These are phyloP conservation scores for Ctenicera cuprea DNA, from an alignment of 2,888 invertebrate genomes.

Conservation along the genomic window DNA sequence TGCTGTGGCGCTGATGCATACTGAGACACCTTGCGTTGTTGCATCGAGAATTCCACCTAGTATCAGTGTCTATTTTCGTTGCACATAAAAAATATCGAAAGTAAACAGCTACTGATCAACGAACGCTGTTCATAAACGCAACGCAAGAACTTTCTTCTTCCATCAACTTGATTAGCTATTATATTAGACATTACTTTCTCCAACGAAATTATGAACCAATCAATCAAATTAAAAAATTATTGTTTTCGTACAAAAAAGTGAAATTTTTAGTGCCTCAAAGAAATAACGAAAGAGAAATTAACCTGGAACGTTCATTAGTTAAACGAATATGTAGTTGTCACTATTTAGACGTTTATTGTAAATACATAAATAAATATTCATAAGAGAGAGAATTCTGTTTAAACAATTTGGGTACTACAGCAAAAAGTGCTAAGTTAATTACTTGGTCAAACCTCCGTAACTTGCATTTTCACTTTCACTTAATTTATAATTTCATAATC, in stretches of 20 bases:
- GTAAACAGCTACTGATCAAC: neutral
- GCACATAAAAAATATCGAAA: conserved; percentile 13
- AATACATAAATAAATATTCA: neutral
- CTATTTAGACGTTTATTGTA: too few relatives aligned
- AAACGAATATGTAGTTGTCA: too few relatives aligned
- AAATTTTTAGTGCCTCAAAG: neutral
- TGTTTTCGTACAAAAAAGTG: conserved; percentile 1
- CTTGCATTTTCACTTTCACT: neutral
- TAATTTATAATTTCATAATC: neutral
- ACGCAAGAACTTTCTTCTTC: conserved; percentile 2
- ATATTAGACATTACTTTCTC: neutral
- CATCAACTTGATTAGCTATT: neutral
- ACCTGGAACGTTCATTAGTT: neutral
- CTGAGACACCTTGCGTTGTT: too few relatives aligned
- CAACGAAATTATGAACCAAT: conserved; percentile 8
- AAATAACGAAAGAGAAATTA: neutral
- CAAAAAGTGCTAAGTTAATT: neutral
- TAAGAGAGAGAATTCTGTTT: neutral
- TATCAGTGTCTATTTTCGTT: too few relatives aligned
- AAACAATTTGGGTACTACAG: neutral
- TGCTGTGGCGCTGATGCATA: too few relatives aligned
- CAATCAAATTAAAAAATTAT: neutral
- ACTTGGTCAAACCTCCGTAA: neutral
- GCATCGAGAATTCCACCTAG: too few relatives aligned
- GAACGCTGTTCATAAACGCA: neutral